Conservation (phyloP, 2,888 invertebrate genomes). For the Oasisia sp. region DNA sequence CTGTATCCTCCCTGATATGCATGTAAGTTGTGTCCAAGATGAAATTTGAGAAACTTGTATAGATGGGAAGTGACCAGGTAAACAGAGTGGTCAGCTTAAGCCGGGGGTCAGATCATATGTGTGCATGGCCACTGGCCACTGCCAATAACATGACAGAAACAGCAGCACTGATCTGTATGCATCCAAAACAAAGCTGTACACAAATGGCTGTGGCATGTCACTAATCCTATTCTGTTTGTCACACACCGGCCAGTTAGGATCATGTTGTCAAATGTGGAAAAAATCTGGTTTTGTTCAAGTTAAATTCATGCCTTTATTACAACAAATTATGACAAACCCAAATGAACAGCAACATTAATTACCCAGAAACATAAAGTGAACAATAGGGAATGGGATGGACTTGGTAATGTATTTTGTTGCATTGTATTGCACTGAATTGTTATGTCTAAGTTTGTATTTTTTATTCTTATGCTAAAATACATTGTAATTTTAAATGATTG, state of each 20-base stretch:
- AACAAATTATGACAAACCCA: neutral
- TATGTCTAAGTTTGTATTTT: too few relatives aligned
- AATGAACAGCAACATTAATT: neutral
- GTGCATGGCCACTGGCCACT: neutral
- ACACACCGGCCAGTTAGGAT: neutral
- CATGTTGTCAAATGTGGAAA: neutral
- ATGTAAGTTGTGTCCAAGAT: neutral
- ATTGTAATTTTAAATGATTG: too few relatives aligned
- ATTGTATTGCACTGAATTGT: too few relatives aligned
- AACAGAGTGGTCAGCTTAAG: constrained; percentile 2
- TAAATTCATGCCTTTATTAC: neutral
- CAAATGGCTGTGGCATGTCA: neutral
- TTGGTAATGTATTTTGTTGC: too few relatives aligned
- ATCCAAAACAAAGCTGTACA: neutral
- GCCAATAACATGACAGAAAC: neutral
- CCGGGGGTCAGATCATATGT: neutral
- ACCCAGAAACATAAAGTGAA: neutral
- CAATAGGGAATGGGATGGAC: too few relatives aligned
- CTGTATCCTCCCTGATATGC: too few relatives aligned
- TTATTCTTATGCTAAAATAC: too few relatives aligned
- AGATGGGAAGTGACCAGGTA: neutral
- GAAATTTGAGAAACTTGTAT: neutral
- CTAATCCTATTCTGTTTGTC: neutral
- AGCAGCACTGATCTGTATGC: neutral
- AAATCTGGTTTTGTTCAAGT: neutral